Conservation (phyloP, 2,888 invertebrate species). For the Metallyticus violacea region DNA sequence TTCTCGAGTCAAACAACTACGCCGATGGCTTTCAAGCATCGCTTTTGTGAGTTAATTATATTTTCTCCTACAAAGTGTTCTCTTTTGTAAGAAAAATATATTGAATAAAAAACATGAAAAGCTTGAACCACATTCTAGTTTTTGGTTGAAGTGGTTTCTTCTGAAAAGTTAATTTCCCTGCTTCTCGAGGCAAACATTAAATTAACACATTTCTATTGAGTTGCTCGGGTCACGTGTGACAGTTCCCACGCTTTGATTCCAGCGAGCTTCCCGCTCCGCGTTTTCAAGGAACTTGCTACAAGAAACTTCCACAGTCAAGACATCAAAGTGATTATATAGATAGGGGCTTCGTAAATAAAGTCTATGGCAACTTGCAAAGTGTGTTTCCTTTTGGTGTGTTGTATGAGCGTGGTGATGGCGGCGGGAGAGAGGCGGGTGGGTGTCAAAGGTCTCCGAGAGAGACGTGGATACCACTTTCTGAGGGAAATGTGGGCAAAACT, state of each 20-base stretch:
- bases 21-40: neutral
- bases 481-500: neutral
- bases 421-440: neutral
- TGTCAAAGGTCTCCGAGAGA: neutral
- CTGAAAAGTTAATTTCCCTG: neutral
- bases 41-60: neutral
- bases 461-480: too few relatives aligned
- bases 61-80: neutral
- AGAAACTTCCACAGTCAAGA: constrained; percentile 17
- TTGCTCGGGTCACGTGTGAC: neutral
- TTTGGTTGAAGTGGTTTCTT: neutral
- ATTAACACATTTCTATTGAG: neutral
- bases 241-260: neutral
- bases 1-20: too few relatives aligned
- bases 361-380: constrained; percentile 25
- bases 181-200: neutral
- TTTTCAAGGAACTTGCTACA: constrained; percentile 9
- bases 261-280: neutral
- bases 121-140: neutral
- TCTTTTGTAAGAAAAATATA: neutral
- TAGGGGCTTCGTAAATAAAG: constrained; percentile 28
- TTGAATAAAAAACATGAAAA: neutral
- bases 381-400: constrained; percentile 25
- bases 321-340: constrained; percentile 30
- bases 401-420: too few relatives aligned